Percentiles rank a stretch among this genome's conserved stretches.
Conservation (phyloP, 2,113 vertebrate species). For the Chroicocephalus ridibundus region DNA sequence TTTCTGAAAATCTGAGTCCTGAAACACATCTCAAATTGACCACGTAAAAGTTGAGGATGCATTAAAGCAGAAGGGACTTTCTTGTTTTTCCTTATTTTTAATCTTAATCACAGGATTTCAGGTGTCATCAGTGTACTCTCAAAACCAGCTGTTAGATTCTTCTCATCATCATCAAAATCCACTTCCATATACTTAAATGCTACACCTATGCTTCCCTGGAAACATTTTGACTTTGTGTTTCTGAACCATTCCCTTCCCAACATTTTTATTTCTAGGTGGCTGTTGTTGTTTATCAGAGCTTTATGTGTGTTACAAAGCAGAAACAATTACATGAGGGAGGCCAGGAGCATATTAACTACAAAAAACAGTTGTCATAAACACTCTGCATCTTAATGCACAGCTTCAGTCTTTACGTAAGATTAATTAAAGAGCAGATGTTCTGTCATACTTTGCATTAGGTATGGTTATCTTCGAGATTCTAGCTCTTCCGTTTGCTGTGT, state of each 20-base stretch:
- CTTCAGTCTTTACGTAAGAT: constrained; percentile 76
- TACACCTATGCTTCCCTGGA: neutral
- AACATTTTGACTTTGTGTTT: constrained; percentile 39
- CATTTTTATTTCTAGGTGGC: constrained; percentile 58
- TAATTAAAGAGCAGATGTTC: constrained; percentile 84
- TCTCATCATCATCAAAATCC: neutral
- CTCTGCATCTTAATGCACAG: constrained; percentile 66
- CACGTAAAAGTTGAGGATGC: neutral
- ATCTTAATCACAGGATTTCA: neutral
- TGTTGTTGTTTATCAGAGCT: constrained; percentile 63
- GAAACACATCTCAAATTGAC: neutral
- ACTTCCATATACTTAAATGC: neutral
- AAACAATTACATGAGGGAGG: constrained; percentile 70
- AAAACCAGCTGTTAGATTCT: constrained; percentile 12
- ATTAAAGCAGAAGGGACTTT: neutral
- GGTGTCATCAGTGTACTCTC: neutral
- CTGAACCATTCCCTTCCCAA: constrained; percentile 32
- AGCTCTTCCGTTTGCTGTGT: constrained; percentile 68
- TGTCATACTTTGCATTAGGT: constrained; percentile 71
- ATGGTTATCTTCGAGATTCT: constrained; percentile 78
- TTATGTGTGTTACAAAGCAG: constrained; percentile 72
- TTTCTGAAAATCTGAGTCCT: neutral
- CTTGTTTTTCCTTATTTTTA: neutral
- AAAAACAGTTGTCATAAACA: constrained; percentile 74
- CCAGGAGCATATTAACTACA: constrained; percentile 68